Percentiles rank a stretch among this genome's conserved stretches.
phyloP scores from a whole-genome alignment of 2,797 vertebrate genomes.

The Catharus ustulatus region DNA sequence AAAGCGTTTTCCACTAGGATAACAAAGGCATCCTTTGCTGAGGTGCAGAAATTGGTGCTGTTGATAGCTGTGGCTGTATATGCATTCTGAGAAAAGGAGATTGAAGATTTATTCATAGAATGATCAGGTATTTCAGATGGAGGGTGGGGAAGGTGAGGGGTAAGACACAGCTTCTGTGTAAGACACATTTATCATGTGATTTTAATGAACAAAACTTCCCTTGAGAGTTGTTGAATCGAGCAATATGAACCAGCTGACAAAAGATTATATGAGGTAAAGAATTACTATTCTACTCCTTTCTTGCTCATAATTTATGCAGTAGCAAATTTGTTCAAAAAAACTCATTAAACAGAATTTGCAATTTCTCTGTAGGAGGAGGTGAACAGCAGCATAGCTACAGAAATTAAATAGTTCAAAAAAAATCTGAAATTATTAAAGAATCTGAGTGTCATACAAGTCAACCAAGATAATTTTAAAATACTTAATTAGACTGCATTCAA shows the following conservation, averaged over 20 bases:
- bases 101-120: not conserved
- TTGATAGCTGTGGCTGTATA: constrained; percentile 99
- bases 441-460: not conserved
- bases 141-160: not conserved
- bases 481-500: not conserved
- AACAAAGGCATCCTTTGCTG: constrained; percentile 94
- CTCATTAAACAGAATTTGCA: not conserved
- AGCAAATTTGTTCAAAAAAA: constrained; percentile 14
- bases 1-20: constrained; percentile 97
- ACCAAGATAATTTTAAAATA: not conserved
- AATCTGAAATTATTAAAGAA: not conserved
- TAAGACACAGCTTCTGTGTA: not conserved
- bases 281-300: not conserved
- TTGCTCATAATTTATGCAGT: not conserved
- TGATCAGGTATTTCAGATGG: not conserved
- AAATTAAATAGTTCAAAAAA: not conserved
- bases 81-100: constrained; percentile 84
- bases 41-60: constrained; percentile 97
- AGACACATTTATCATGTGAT: not conserved
- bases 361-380: not conserved
- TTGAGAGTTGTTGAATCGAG: not conserved
- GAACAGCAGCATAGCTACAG: not conserved
- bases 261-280: not conserved
- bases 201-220: not conserved
- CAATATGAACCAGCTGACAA: not conserved